Conservation (phyloP, 2,888 invertebrate genomes). For the Drosophila barbarae region DNA sequence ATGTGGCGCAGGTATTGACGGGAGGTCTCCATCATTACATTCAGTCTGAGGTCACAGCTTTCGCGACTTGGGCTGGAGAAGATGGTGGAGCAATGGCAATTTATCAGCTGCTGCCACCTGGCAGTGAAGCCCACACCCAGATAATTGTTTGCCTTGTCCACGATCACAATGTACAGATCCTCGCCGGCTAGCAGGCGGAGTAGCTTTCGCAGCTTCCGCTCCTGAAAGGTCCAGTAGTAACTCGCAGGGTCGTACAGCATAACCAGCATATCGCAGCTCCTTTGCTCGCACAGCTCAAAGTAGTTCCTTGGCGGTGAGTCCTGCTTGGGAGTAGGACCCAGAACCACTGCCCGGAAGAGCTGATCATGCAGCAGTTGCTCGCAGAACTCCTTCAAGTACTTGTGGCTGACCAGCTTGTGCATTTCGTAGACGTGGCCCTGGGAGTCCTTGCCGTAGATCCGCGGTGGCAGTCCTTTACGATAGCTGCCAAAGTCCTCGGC, state of each 20-base stretch:
- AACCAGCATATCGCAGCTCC: constrained; percentile 31
- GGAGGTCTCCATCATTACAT: not conserved
- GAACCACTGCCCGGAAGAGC: constrained; percentile 39
- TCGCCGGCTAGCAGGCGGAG: constrained; percentile 6
- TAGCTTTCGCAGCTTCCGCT: constrained; percentile 32
- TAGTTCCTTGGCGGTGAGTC: constrained; percentile 36
- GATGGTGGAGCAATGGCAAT: constrained; percentile 16
- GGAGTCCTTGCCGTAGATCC: constrained; percentile 41
- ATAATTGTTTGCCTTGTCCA: constrained; percentile 31
- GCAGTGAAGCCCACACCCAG: constrained; percentile 22
- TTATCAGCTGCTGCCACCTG: constrained; percentile 1
- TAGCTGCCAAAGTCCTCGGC: constrained; percentile 34
- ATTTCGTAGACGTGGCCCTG: constrained; percentile 36
- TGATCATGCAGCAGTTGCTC: constrained; percentile 34
- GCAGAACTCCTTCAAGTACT: constrained; percentile 48
- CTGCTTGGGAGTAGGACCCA: constrained; percentile 2
- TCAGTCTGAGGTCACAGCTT: constrained; percentile 17
- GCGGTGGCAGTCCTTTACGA: constrained; percentile 40
- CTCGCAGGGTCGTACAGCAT: constrained; percentile 48
- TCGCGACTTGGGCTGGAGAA: constrained; percentile 4
- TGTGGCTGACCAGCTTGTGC: constrained; percentile 48
- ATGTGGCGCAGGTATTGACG: constrained; percentile 26
- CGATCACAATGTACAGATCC: constrained; percentile 19
- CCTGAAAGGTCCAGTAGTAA: constrained; percentile 44
- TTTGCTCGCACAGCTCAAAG: constrained; percentile 22